phyloP scores from a whole-genome alignment of 2,888 invertebrate genomes.

The Sabellastarte sp. region DNA sequence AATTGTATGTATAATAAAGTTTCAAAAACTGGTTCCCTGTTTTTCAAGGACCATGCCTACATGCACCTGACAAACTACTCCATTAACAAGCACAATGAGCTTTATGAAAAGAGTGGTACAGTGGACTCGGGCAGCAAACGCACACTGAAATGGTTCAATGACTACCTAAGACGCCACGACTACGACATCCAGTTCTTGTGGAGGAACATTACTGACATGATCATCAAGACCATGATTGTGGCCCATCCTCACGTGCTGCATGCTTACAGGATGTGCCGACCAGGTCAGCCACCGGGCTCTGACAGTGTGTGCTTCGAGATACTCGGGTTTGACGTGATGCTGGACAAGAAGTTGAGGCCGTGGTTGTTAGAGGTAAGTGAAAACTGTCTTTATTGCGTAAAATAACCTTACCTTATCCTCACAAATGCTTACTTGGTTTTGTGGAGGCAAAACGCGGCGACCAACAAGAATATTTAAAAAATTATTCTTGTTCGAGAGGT shows the following conservation, averaged over 20 bases:
- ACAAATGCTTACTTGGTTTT: no score
- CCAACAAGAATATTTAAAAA: no score
- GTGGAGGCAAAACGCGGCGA: no score
- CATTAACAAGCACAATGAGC: slow-evolving; percentile 58
- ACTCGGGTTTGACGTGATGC: slow-evolving; percentile 58
- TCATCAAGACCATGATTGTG: slow-evolving; percentile 54
- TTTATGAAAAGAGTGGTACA: slow-evolving; percentile 50
- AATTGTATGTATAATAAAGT: no score
- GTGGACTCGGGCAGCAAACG: slow-evolving; percentile 55
- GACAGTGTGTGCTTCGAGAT: slow-evolving; percentile 60
- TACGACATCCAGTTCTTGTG: slow-evolving; percentile 52
- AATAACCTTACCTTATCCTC: no score
- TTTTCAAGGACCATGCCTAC: slow-evolving; percentile 50
- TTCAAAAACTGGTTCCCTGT: background rate
- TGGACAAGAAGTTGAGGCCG: slow-evolving; percentile 56
- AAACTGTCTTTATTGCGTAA: no score
- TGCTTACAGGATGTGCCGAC: slow-evolving; percentile 59
- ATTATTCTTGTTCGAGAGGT: no score
- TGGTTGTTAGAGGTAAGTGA: slow-evolving; percentile 59
- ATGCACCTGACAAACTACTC: slow-evolving; percentile 61
- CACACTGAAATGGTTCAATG: slow-evolving; percentile 54
- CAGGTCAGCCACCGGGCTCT: slow-evolving; percentile 48
- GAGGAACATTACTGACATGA: slow-evolving; percentile 56
- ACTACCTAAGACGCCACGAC: slow-evolving; percentile 52
- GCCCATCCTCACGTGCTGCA: slow-evolving; percentile 57